phyloP scores from a whole-genome alignment of 1,140 invertebrate species.

The Pteromalus puparum region DNA sequence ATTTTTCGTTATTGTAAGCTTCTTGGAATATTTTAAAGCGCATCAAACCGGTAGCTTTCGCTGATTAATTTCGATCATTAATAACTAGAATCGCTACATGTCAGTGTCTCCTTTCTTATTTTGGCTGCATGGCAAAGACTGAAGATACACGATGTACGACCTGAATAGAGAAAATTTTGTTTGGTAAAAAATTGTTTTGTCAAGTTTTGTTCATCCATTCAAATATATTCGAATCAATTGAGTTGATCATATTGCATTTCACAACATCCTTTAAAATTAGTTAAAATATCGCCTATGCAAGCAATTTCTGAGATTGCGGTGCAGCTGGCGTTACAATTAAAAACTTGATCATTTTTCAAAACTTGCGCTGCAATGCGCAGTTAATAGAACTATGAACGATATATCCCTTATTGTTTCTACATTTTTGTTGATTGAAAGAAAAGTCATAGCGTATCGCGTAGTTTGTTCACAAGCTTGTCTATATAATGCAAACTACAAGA shows the following conservation, averaged over 20 bases:
- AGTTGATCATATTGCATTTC: conserved; percentile 45
- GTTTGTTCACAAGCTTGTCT: conserved; percentile 36
- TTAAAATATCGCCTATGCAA: conserved; percentile 23
- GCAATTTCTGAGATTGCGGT: conserved; percentile 26
- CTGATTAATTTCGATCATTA: not conserved
- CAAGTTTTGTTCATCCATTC: conserved; percentile 42
- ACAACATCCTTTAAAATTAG: conserved; percentile 37
- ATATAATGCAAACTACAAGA: conserved; percentile 36
- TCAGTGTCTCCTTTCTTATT: not conserved
- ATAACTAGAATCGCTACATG: not conserved
- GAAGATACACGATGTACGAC: conserved; percentile 45
- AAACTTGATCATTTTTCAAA: conserved; percentile 36
- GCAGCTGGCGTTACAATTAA: conserved; percentile 19
- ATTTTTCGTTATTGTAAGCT: not conserved
- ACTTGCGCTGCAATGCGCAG: conserved; percentile 13
- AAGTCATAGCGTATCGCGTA: conserved; percentile 32
- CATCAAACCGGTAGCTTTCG: no score
- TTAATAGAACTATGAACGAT: conserved; percentile 11
- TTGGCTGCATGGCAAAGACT: not conserved
- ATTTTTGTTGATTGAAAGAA: conserved; percentile 2
- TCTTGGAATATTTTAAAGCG: no score
- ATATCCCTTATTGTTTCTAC: conserved; percentile 26
- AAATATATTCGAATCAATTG: conserved; percentile 42
- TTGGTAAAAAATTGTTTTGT: conserved; percentile 46
- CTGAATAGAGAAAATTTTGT: conserved; percentile 11